These are phyloP conservation scores for Drosophila neonasuta DNA, from an alignment of 2,888 invertebrate species.

Conservation along the genomic window DNA sequence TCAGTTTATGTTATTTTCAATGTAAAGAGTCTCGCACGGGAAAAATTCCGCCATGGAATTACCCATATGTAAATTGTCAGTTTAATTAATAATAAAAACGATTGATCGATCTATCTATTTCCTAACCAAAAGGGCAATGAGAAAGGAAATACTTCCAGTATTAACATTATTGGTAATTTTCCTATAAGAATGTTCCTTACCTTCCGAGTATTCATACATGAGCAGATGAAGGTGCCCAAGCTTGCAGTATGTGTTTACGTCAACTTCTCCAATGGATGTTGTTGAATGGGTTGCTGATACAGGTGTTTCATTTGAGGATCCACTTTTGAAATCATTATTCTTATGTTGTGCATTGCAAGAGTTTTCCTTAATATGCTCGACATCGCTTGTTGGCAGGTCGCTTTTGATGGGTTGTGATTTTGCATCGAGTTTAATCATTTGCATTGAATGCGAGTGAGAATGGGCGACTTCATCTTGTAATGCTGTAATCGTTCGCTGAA, in stretches of 20 bases:
- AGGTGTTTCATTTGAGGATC: constrained; percentile 31
- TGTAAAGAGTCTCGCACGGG: no score
- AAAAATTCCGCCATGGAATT: no score
- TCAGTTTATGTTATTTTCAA: no score
- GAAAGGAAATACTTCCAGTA: no score
- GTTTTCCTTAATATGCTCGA: constrained; percentile 50
- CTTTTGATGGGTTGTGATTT: constrained; percentile 49
- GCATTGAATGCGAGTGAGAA: constrained; percentile 86
- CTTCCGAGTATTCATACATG: constrained; percentile 96
- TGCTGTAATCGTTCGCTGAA: constrained; percentile 92
- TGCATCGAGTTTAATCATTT: constrained; percentile 70
- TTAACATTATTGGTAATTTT: no score
- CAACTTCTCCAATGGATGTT: constrained; percentile 82
- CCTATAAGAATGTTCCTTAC: constrained; percentile 83
- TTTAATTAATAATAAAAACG: background rate
- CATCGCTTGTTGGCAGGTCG: constrained; percentile 16
- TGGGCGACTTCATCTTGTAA: constrained; percentile 92
- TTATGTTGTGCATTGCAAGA: constrained; percentile 8
- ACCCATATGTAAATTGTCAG: background rate
- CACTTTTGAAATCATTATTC: constrained; percentile 32
- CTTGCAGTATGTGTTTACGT: constrained; percentile 96
- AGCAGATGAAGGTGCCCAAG: constrained; percentile 97
- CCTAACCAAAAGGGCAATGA: background rate
- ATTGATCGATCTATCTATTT: background rate
- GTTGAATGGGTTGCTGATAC: constrained; percentile 49